Conservation (phyloP, 2,797 vertebrate species). For the Diceros bicornis region DNA sequence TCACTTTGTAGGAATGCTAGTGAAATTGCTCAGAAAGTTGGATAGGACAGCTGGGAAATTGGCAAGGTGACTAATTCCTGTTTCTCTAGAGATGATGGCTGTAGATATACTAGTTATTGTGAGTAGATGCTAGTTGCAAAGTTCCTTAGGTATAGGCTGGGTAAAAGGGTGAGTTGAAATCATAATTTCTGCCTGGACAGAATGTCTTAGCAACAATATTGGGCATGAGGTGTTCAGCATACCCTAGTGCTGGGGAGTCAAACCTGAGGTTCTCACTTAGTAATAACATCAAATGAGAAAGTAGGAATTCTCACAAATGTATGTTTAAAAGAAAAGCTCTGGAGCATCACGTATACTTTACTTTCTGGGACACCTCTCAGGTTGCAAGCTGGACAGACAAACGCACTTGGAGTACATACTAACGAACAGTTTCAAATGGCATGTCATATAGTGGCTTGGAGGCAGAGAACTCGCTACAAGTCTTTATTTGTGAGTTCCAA, state of each 20-base stretch:
- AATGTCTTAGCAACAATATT: background rate
- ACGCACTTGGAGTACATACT: background rate
- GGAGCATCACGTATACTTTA: background rate
- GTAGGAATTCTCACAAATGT: constrained; percentile 24
- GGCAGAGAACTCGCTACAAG: background rate
- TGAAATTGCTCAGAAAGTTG: constrained; percentile 65
- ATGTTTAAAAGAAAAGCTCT: constrained; percentile 57
- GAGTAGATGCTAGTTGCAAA: background rate
- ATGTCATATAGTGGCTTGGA: constrained; percentile 8
- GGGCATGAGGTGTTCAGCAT: background rate
- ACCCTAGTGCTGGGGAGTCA: background rate
- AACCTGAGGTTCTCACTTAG: constrained; percentile 20
- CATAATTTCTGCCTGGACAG: constrained; percentile 13
- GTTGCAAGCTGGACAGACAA: constrained; percentile 31
- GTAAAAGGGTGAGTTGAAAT: constrained; percentile 21
- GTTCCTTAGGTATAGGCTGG: constrained; percentile 21
- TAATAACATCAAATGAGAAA: constrained; percentile 36
- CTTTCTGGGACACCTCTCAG: background rate
- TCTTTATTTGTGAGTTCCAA: constrained; percentile 61
- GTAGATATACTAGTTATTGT: constrained; percentile 5
- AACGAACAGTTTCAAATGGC: constrained; percentile 57
- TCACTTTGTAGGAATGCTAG: constrained; percentile 49
- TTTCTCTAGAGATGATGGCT: constrained; percentile 34
- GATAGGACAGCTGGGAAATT: background rate
- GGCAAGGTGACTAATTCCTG: background rate